Base-by-base conservation (phyloP, 2,113 vertebrate genomes). In the Pluvianellus socialis region DNA sequence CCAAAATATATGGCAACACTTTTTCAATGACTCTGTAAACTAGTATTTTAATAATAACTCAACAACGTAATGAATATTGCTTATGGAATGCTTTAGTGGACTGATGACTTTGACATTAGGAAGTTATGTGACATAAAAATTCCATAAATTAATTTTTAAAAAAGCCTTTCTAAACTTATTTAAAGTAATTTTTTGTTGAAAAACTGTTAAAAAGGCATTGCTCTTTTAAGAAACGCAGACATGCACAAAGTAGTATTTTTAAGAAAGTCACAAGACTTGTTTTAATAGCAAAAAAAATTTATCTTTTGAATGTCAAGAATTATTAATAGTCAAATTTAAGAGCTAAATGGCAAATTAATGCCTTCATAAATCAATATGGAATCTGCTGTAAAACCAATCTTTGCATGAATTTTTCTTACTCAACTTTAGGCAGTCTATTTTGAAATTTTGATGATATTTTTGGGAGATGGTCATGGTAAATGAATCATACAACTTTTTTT, bases 301-400 rank as follows among this genome's bases (percentile, higher is more conserved):
- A 77, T 90, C 56, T 89, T 95, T 95, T 94, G 19, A 94, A 80
- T 96, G 94, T 91, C 92, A 97, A 91, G 30, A 76, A 88, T 97
- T 98, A 98, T 97, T 97, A 97, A 97, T 97, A 94, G 92, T 82
- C 86, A 97, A 94, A 96, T 96, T 96, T 89, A 94, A 93, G 22
- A 96, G 6, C 62, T 92, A 97, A 98, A 97, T 98, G 86, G 40
- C 42, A 97, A 97, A 96, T 97, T 97, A 97, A 97, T 95, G 66
- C 38, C 88, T 93, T 95, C 89, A 98, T 97, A 98, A 98, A 98
- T 97, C 96, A 98, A 84, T 76, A 88, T 35, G 12, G 55, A 93
- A 96, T 93, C 33, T 84, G 42, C 61, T 92, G 21, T 92, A 94
- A 91, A 86, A 61, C 63, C 22, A 94, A 38, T 85, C 50, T 97